These are phyloP conservation scores for Athene noctua DNA, from an alignment of 2,113 vertebrate genomes.

Conservation along the genomic window DNA sequence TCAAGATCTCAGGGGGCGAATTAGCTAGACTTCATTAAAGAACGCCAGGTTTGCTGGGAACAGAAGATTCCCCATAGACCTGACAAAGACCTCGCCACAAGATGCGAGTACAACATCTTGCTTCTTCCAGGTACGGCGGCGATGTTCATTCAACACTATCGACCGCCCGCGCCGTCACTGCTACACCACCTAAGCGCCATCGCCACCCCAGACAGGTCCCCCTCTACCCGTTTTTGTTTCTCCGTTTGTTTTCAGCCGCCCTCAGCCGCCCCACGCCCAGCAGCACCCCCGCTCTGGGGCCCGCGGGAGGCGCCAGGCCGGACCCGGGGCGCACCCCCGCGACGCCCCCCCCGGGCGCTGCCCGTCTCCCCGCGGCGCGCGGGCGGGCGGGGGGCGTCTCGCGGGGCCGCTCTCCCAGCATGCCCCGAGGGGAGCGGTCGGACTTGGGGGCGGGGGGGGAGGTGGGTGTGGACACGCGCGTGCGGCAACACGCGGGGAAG, in stretches of 20 bases:
- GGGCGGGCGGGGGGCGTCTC: background rate
- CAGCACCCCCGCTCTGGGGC: fast-evolving
- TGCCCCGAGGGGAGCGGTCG: background rate
- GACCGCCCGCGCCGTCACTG: fast-evolving
- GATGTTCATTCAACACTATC: fast-evolving
- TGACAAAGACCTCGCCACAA: background rate
- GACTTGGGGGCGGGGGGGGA: too few species aligned
- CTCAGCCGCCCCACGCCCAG: background rate
- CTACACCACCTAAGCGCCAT: fast-evolving
- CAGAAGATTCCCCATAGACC: background rate
- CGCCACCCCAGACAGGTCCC: background rate
- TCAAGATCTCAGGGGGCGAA: background rate
- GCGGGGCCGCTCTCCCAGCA: background rate
- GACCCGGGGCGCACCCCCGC: too few species aligned
- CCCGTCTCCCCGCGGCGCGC: too few species aligned
- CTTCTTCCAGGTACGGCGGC: fast-evolving
- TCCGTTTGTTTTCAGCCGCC: fast-evolving
- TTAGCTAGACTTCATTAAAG: background rate
- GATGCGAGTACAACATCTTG: background rate
- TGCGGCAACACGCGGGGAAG: background rate
- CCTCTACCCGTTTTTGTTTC: too few species aligned
- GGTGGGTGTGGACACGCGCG: background rate
- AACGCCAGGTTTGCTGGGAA: background rate
- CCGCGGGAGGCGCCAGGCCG: fast-evolving
- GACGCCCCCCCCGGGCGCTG: background rate